Evolutionary conservation across 2,888 invertebrate genomes (phyloP).

Genomic region (Ichneumon xanthorius): DNA sequence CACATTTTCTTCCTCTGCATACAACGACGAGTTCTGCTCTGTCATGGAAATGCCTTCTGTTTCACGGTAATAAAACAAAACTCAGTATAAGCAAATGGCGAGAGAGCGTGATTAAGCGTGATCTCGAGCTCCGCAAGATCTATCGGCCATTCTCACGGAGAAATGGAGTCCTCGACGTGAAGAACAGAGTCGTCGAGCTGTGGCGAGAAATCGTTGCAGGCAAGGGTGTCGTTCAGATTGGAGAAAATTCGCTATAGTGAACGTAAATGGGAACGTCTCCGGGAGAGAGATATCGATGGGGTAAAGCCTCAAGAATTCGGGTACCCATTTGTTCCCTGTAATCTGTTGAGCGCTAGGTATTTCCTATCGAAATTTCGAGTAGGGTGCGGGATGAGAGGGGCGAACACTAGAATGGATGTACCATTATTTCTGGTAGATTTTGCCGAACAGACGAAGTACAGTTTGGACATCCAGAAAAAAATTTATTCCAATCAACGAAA

Average conservation of each 20-base stretch:
- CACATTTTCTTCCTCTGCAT: constrained; percentile 2
- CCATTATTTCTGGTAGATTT: constrained; percentile 1
- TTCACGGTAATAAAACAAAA: constrained; percentile 23
- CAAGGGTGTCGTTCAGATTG: background rate
- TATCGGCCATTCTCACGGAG: constrained; percentile 36
- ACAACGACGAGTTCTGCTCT: background rate
- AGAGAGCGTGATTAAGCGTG: constrained; percentile 18
- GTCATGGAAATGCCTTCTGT: constrained; percentile 10
- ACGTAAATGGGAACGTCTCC: constrained; percentile 35
- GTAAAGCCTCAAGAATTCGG: constrained; percentile 37
- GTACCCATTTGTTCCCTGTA: constrained; percentile 43
- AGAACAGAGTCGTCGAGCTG: constrained; percentile 35
- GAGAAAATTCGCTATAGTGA: constrained; percentile 13
- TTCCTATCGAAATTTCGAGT: constrained; percentile 3
- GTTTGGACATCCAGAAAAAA: background rate
- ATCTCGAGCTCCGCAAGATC: constrained; percentile 8
- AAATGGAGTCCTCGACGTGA: constrained; percentile 44
- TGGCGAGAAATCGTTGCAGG: constrained; percentile 36
- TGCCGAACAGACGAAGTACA: background rate
- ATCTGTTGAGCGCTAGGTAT: constrained; percentile 26
- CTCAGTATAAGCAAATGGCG: background rate
- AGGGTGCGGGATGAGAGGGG: background rate
- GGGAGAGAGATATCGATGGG: constrained; percentile 46
- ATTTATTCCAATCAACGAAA: too few species aligned
- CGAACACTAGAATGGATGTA: background rate